Base-by-base conservation (phyloP, 2,113 vertebrate species). In the Tonatia bakeri region DNA sequence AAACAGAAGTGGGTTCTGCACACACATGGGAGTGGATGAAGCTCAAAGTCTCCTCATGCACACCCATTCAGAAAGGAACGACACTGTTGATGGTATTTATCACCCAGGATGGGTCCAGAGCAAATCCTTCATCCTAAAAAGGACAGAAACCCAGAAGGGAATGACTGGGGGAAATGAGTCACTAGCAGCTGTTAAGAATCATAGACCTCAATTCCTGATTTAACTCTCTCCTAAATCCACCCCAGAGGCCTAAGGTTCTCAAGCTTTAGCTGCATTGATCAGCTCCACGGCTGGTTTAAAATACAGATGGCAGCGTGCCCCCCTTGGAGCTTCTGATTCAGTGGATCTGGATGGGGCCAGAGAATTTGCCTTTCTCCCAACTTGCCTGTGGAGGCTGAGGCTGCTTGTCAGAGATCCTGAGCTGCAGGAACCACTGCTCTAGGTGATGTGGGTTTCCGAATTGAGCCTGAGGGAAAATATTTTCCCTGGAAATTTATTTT, bases 111-210 rank as follows among this genome's bases (percentile, higher is more conserved):
- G 56, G 43, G 73, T 94, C 38, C 4, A 0, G 12, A 85, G 64
- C 91, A 95, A 97, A 93, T 96, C 97, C 82, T 96, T 97, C 86
- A 72, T 93, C 97, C 97, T 98, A 98, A 97, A 97, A 98, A 98
- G 97, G 97, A 87, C 94, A 96, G 95, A 96, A 96, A 93, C 82
- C 88, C 94, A 65, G 91, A 89, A 94, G 45, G 86, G 96, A 81
- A 91, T 64, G 87, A 82, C 90, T 76, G 69, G 36, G 94, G 79
- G 79, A 96, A 96, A 92, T 97, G 97, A 98, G 95, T 98, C 97
- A 98, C 94, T 45, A 38, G 96, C 97, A 97, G 97, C 97, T 97
- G 97, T 83, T 97, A 91, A 87, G 82, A 98, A 96, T 96, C 96
- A 94, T 13, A 80, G 95, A 31, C 88, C 64, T 89, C 96, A 52